phyloP scores from a whole-genome alignment of 2,888 invertebrate genomes.

The Allophyes oxyacanthae region DNA sequence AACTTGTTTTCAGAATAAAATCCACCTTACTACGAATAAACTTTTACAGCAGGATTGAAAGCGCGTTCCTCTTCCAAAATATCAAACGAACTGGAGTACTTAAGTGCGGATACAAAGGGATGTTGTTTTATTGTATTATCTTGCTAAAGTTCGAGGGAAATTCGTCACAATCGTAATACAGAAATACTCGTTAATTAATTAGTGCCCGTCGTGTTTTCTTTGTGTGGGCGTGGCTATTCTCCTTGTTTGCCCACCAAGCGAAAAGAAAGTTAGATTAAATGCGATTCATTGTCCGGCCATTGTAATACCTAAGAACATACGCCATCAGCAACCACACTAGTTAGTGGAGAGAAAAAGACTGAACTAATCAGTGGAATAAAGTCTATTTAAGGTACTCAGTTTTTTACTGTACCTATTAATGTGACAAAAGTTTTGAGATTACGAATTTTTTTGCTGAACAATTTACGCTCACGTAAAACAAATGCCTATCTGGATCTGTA shows the following conservation, averaged over 20 bases:
- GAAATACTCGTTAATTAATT: conserved; percentile 83
- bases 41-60: conserved; percentile 17
- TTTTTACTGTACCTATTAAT: conserved; percentile 5
- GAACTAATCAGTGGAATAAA: conserved; percentile 13
- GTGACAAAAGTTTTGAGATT: background rate
- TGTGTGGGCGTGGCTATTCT: conserved; percentile 78
- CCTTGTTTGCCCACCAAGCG: conserved; percentile 76
- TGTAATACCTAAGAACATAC: conserved; percentile 51
- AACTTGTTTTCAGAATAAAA: conserved; percentile 17
- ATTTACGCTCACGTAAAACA: too few species aligned
- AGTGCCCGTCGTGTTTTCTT: conserved; percentile 76
- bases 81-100: conserved; percentile 19
- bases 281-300: conserved; percentile 69
- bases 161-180: conserved; percentile 73
- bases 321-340: conserved; percentile 35
- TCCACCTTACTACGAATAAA: conserved; percentile 10
- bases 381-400: conserved; percentile 6
- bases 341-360: conserved; percentile 22
- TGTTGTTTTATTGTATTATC: conserved; percentile 37
- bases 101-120: conserved; percentile 42
- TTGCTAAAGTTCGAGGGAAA: conserved; percentile 58
- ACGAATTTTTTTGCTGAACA: too few species aligned
- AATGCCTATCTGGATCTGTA: too few species aligned
- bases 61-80: conserved; percentile 28
- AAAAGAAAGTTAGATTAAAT: conserved; percentile 85